Evolutionary conservation across 37 sponge, comb jelly and placozoan species (phyloP).

Genomic region (Oopsacas minuta): DNA sequence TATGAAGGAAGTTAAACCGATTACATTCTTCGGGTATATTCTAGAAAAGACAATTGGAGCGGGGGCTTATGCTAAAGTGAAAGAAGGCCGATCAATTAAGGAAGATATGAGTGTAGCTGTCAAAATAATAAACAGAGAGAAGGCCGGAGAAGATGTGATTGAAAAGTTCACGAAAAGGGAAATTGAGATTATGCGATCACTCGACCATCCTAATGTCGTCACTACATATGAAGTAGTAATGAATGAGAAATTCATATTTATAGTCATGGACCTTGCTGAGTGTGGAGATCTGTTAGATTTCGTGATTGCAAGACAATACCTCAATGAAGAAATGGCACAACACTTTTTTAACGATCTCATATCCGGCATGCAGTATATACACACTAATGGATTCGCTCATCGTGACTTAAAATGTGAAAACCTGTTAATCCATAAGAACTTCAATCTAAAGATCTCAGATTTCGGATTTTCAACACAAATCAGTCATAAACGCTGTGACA

Average conservation of each 20-base stretch:
- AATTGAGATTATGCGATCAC: conserved; percentile 43
- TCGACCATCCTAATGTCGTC: conserved; percentile 48
- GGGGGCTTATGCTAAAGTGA: conserved; percentile 92
- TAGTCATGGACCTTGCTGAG: conserved; percentile 50
- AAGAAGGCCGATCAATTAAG: conserved; percentile 35
- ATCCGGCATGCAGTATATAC: conserved; percentile 23
- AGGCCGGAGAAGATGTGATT: conserved; percentile 67
- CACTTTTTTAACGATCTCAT: conserved; percentile 19
- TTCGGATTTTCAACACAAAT: conserved; percentile 42
- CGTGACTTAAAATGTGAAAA: conserved; percentile 45
- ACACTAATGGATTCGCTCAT: conserved; percentile 27
- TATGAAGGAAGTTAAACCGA: conserved; percentile 16
- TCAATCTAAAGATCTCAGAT: conserved; percentile 39
- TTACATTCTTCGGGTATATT: neutral
- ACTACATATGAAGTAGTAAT: conserved; percentile 58
- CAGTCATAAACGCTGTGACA: conserved; percentile 29
- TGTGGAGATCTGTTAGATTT: conserved; percentile 26
- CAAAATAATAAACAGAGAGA: conserved; percentile 67
- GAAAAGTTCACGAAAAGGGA: conserved; percentile 74
- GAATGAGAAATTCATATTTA: conserved; percentile 49
- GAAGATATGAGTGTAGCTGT: conserved; percentile 56
- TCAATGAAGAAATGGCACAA: conserved; percentile 26
- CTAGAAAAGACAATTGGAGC: conserved; percentile 49
- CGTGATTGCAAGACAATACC: conserved; percentile 23
- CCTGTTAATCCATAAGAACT: conserved; percentile 29